Percentiles rank a stretch among this genome's conserved stretches.
These are phyloP conservation scores for Caenorhabditis sinica DNA, from an alignment of 2,888 invertebrate genomes.

Conservation along the genomic window DNA sequence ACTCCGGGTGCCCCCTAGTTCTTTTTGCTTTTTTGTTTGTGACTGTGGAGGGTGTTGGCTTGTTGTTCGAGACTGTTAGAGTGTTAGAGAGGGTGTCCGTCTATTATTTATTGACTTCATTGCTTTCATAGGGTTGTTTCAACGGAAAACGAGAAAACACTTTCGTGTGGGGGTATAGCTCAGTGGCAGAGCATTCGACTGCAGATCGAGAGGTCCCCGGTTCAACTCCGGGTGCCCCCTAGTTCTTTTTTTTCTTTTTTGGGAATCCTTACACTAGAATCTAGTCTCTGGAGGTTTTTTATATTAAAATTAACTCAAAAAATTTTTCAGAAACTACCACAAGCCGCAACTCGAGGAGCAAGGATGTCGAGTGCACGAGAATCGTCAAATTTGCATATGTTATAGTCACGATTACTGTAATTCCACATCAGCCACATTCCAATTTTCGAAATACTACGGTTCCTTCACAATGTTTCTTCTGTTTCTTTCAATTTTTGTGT, in stretches of 20 bases:
- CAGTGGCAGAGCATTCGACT: slow-evolving; percentile 83
- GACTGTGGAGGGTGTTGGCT: neutral
- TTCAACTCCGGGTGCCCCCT: slow-evolving; percentile 62
- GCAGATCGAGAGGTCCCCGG: slow-evolving; percentile 83
- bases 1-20: slow-evolving; percentile 58
- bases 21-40: slow-evolving; percentile 17
- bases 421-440: neutral
- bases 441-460: slow-evolving; percentile 13
- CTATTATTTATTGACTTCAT: too few relatives aligned
- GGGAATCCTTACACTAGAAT: too few relatives aligned
- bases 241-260: neutral
- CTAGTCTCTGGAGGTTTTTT: too few relatives aligned
- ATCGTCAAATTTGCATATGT: slow-evolving; percentile 68
- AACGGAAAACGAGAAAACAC: too few relatives aligned
- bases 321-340: slow-evolving; percentile 47
- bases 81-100: too few relatives aligned
- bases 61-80: too few relatives aligned
- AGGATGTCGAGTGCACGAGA: slow-evolving; percentile 65
- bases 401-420: slow-evolving; percentile 67
- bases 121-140: too few relatives aligned
- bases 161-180: slow-evolving; percentile 78
- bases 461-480: neutral
- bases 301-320: neutral
- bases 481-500: slow-evolving; percentile 17
- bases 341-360: slow-evolving; percentile 62